Conservation (phyloP, 2,797 vertebrate species). For the Lacerta bilineata region DNA sequence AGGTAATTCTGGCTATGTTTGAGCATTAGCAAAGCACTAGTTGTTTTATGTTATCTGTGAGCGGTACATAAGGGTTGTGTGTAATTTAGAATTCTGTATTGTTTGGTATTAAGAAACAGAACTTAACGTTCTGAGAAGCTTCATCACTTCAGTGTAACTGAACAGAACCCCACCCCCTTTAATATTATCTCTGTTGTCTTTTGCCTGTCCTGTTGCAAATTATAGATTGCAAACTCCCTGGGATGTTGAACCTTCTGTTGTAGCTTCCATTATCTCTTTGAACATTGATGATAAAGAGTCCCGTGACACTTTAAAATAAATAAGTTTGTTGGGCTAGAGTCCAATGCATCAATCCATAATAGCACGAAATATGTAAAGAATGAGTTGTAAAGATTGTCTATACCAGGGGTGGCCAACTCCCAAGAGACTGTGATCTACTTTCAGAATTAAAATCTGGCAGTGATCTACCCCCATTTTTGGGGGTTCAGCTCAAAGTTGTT, state of each 20-base stretch:
- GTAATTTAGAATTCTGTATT: background rate
- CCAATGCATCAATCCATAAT: background rate
- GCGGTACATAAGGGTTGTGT: background rate
- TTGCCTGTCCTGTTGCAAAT: background rate
- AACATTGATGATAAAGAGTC: background rate
- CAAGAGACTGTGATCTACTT: too few species aligned
- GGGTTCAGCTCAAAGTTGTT: too few species aligned
- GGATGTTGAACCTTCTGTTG: background rate
- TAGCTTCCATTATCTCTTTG: background rate
- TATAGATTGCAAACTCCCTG: background rate
- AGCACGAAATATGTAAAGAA: background rate
- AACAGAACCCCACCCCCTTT: background rate
- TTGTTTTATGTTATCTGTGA: background rate
- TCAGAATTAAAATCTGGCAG: too few species aligned
- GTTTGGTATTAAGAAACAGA: background rate
- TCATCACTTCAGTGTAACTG: background rate
- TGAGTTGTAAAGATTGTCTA: background rate
- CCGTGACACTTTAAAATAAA: background rate
- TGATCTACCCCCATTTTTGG: too few species aligned
- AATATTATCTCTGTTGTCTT: background rate
- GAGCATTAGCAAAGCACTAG: background rate
- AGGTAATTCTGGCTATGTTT: conserved; percentile 80
- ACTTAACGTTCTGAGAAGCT: background rate
- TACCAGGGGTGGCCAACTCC: too few species aligned
- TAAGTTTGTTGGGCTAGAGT: background rate